Conservation (phyloP, 2,888 invertebrate genomes). For the Pseudolycoriella hygida region DNA sequence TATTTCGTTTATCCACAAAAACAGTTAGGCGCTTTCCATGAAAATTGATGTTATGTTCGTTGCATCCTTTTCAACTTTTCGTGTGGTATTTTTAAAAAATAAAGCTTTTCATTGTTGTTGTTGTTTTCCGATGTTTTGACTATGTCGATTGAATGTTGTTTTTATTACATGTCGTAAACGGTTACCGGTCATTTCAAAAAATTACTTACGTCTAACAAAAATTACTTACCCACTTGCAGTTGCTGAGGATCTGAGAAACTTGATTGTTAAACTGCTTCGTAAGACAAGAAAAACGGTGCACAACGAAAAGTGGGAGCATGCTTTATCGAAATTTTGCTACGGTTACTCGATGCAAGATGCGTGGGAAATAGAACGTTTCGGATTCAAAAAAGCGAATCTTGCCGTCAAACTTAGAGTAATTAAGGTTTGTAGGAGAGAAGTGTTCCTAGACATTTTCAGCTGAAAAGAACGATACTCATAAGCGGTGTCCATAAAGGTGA, state of each 20-base stretch:
- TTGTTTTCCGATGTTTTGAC: too few relatives aligned
- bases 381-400: constrained; percentile 81
- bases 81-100: too few relatives aligned
- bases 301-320: constrained; percentile 79
- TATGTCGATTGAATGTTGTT: too few relatives aligned
- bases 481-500: too few relatives aligned
- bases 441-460: background rate
- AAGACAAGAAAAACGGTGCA: constrained; percentile 68
- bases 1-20: background rate
- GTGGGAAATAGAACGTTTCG: constrained; percentile 91
- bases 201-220: background rate
- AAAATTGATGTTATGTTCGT: too few relatives aligned
- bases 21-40: too few relatives aligned
- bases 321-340: constrained; percentile 79
- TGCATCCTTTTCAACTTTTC: too few relatives aligned
- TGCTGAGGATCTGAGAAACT: constrained; percentile 60
- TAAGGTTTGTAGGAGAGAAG: constrained; percentile 45
- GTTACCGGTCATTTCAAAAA: too few relatives aligned
- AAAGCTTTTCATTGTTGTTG: too few relatives aligned
- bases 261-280: constrained; percentile 78
- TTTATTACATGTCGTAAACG: too few relatives aligned
- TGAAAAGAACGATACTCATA: too few relatives aligned
- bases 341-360: constrained; percentile 80
- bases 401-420: constrained; percentile 76
- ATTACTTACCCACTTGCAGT: constrained; percentile 36